Conservation (phyloP, 2,113 vertebrate genomes). For the Corvus hawaiiensis region DNA sequence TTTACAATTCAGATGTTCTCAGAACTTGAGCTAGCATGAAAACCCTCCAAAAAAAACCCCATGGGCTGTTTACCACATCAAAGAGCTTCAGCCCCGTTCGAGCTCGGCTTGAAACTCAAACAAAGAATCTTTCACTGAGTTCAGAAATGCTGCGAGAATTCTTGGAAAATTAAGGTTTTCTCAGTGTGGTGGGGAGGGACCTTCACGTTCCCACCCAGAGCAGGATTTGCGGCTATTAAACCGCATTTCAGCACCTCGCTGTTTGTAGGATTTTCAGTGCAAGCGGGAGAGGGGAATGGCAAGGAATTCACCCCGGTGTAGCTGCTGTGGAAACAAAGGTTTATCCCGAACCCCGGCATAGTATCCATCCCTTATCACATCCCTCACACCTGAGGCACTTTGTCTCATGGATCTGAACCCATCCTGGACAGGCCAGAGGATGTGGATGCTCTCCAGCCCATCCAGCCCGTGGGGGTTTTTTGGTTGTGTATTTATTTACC, state of each 20-base stretch:
- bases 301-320: background rate
- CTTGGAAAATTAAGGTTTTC: background rate
- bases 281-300: background rate
- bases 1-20: conserved; percentile 57
- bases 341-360: background rate
- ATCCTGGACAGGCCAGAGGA: background rate
- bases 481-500: background rate
- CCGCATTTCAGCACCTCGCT: background rate
- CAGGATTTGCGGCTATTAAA: background rate
- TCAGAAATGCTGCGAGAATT: conserved; percentile 24
- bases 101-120: conserved; percentile 43
- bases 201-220: background rate
- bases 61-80: conserved; percentile 59
- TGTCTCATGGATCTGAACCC: background rate
- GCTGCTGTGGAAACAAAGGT: background rate
- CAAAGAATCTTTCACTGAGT: conserved; percentile 47
- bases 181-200: background rate
- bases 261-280: background rate
- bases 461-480: background rate
- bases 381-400: background rate
- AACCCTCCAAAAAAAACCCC: conserved; percentile 24
- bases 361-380: background rate
- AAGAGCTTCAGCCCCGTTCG: conserved; percentile 21
- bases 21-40: conserved; percentile 54
- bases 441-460: background rate